These are phyloP conservation scores for Furnarius figulus DNA, from an alignment of 2,113 vertebrate genomes.

Conservation along the genomic window DNA sequence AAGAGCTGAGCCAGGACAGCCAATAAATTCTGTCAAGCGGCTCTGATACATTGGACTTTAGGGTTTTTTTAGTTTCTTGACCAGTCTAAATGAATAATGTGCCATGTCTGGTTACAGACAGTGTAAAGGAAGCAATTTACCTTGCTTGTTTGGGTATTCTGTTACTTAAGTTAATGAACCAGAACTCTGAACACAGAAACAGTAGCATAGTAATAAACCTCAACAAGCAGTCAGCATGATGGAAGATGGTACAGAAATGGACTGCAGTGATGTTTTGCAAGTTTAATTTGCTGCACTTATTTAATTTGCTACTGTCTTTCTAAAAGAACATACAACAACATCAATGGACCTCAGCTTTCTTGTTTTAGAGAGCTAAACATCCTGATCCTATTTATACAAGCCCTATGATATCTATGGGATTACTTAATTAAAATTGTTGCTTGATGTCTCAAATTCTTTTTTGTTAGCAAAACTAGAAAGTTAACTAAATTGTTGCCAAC, in stretches of 20 bases:
- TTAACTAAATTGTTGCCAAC: neutral
- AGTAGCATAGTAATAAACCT: conserved; percentile 18
- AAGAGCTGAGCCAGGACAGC: conserved; percentile 39
- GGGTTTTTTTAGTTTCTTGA: neutral
- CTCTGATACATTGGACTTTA: neutral
- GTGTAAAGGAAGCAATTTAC: conserved; percentile 50
- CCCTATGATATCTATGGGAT: neutral
- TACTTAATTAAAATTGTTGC: conserved; percentile 14
- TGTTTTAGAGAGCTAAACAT: neutral
- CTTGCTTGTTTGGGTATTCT: conserved; percentile 24
- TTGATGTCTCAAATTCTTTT: neutral
- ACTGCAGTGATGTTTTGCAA: neutral
- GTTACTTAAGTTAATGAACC: conserved; percentile 43
- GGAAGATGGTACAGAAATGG: neutral
- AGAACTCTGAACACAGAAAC: conserved; percentile 14
- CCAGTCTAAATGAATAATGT: conserved; percentile 39
- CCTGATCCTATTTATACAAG: neutral
- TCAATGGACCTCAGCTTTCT: neutral
- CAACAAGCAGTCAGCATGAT: neutral
- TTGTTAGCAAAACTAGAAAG: neutral
- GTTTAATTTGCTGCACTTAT: conserved; percentile 14
- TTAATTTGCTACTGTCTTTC: neutral
- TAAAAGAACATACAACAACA: neutral
- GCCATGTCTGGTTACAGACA: conserved; percentile 8
- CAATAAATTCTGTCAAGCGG: conserved; percentile 44